Evolutionary conservation across 2,888 invertebrate genomes (phyloP), one percentile per base, ranked within the genome.

Genomic region (Diaperis boleti): DNA sequence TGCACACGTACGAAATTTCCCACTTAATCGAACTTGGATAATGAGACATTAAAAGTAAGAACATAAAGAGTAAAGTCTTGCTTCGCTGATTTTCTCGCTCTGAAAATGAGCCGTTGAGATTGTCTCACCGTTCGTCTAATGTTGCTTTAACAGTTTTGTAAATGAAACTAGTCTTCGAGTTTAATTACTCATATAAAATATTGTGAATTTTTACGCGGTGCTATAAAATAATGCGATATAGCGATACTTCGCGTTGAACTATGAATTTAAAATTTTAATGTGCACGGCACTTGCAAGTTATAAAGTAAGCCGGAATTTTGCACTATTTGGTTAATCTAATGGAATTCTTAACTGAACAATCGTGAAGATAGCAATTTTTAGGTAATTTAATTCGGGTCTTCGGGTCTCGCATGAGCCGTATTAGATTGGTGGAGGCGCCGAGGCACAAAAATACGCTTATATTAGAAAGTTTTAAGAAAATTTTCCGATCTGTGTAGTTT

Each of bases 371-470:
- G 49, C 11, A 42, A 42, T 10, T 17, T 42, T 22, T 22, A 2
- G 6, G 20, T 49, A 49, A 49, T 33, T 49, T 33, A 49, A 49
- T 49, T 49, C 11, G 7, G n/a, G 18, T 50, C 37, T 49, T 49
- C 11, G 7, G n/a, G 18, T 50, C 37, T 20, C 50, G 35, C 35
- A 50, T 35, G 35, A 50, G 35, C 33, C 7, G 18, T 33, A 11
- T n/a, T 33, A 22, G 29, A 50, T 50, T 50, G 50, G 50, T 50
- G 50, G 50, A 50, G 33, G 50, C 50, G 50, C 50, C 35, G 50
- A 35, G 50, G 33, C 10, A 31, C n/a, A 33, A 31, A 31, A 10
- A 18, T 11, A 15, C 8, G 7, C 17, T 26, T 26, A 6, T 4
- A 20, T 20, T 20, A 20, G 20, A 20, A 20, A n/a, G n/a, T n/a